A percentile compares a stretch with the other conserved stretches of the same genome.
Evolutionary conservation across 2,888 invertebrate species (phyloP).

Genomic region (Stomorhina lunata): DNA sequence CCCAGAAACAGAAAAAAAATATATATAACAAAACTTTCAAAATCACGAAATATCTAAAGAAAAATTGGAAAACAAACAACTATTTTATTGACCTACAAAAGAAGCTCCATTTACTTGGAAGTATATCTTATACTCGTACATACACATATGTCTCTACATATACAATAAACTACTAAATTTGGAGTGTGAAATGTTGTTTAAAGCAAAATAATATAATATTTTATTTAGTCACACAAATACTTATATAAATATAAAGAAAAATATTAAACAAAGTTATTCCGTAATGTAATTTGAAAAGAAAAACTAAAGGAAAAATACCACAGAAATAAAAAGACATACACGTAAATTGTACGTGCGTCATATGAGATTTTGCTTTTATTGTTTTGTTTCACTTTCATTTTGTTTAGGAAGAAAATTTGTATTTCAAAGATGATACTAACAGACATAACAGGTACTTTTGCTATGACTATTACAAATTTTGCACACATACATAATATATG

Average conservation of each 20-base stretch:
- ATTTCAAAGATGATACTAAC: neutral
- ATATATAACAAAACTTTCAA: neutral
- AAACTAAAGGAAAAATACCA: too few relatives aligned
- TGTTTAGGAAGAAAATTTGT: slow-evolving; percentile 7
- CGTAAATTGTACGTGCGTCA: slow-evolving; percentile 54
- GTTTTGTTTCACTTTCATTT: too few relatives aligned
- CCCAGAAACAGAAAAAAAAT: neutral
- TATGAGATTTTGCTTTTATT: slow-evolving; percentile 5
- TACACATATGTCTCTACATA: too few relatives aligned
- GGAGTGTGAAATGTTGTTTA: slow-evolving; percentile 33
- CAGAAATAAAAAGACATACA: slow-evolving; percentile 48
- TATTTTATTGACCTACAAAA: slow-evolving; percentile 39
- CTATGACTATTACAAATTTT: neutral
- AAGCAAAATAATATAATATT: slow-evolving; percentile 29
- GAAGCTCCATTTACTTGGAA: slow-evolving; percentile 11
- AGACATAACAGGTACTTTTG: slow-evolving; percentile 40
- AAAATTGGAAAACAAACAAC: slow-evolving; percentile 14
- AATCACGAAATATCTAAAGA: neutral
- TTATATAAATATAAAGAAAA: neutral
- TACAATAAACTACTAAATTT: slow-evolving; percentile 14
- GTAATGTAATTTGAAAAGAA: neutral
- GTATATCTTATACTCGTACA: slow-evolving; percentile 18
- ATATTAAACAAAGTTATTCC: neutral
- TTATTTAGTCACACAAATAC: neutral
- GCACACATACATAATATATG: neutral